These are phyloP conservation scores for Tokudaia tokunoshimensis DNA, from an alignment of 2,797 vertebrate species.

Conservation along the genomic window DNA sequence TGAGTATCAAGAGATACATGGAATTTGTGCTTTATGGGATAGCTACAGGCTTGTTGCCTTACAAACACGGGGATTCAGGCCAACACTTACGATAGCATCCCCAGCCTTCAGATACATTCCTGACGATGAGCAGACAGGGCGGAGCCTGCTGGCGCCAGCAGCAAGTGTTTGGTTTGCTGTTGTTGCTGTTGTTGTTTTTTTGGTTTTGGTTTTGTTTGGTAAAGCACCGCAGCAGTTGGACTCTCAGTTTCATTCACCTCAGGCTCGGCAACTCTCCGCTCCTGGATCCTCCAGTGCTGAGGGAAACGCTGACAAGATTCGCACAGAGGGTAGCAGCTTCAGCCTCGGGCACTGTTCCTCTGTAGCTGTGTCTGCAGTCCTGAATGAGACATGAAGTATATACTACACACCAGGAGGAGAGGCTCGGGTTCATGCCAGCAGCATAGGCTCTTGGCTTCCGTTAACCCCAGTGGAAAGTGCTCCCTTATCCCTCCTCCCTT, in stretches of 20 bases:
- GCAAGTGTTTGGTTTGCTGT: neutral
- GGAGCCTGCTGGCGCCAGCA: neutral
- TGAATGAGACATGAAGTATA: neutral
- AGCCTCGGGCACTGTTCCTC: neutral
- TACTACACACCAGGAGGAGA: neutral
- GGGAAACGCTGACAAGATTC: neutral
- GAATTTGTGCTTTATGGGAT: neutral
- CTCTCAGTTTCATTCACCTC: neutral
- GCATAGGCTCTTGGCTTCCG: no score
- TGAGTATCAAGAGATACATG: neutral
- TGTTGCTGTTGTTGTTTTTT: neutral
- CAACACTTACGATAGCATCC: neutral
- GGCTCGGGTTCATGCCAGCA: neutral
- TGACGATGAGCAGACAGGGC: neutral
- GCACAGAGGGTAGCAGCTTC: neutral
- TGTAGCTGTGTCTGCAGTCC: neutral
- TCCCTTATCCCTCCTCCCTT: neutral
- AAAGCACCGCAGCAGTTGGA: neutral
- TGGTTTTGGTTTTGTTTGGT: no score
- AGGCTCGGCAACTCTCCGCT: neutral
- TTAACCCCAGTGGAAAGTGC: neutral
- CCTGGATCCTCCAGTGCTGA: neutral
- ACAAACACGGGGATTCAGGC: neutral
- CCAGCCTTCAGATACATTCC: neutral
- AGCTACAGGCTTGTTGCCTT: neutral